phyloP scores from a whole-genome alignment of 2,888 invertebrate genomes.

The Eretmocerus hayati region DNA sequence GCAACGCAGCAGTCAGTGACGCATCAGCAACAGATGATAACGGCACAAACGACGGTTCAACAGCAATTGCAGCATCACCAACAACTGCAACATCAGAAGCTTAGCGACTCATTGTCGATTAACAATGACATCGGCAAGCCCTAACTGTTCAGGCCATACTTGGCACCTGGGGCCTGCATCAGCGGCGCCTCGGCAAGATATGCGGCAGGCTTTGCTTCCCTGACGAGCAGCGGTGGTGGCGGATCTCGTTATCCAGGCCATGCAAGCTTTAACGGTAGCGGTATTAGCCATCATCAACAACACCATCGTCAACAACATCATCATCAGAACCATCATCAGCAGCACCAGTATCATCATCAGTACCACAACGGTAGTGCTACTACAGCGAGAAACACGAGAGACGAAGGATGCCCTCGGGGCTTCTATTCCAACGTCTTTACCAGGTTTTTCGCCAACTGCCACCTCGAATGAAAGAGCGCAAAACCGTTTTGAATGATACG shows the following conservation, averaged over 20 bases:
- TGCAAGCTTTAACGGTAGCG: conserved; percentile 1
- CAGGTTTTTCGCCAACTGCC: conserved; percentile 43
- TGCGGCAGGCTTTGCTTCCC: too few species aligned
- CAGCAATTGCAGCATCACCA: conserved; percentile 11
- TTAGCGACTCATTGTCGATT: conserved; percentile 38
- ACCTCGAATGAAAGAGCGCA: conserved; percentile 31
- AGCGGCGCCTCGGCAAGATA: too few species aligned
- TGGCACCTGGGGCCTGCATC: conserved; percentile 29
- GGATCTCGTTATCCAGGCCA: conserved; percentile 2
- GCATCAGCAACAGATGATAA: conserved; percentile 9
- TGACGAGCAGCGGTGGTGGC: conserved; percentile 15
- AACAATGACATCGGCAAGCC: conserved; percentile 45
- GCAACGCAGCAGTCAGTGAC: neutral
- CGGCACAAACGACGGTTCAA: conserved; percentile 15
- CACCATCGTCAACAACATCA: conserved; percentile 35
- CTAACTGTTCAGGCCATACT: conserved; percentile 47
- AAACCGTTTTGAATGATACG: too few species aligned
- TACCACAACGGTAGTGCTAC: conserved; percentile 23
- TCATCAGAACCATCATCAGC: conserved; percentile 32
- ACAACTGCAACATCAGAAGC: conserved; percentile 27
- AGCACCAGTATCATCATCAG: conserved; percentile 31
- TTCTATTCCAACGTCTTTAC: conserved; percentile 43
- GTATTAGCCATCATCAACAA: neutral
- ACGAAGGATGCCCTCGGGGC: conserved; percentile 37
- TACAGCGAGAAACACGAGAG: too few species aligned